Evolutionary conservation across 2,797 vertebrate genomes (phyloP), one percentile per base, ranked within the genome.

Genomic region (Poliocrania exsul): DNA sequence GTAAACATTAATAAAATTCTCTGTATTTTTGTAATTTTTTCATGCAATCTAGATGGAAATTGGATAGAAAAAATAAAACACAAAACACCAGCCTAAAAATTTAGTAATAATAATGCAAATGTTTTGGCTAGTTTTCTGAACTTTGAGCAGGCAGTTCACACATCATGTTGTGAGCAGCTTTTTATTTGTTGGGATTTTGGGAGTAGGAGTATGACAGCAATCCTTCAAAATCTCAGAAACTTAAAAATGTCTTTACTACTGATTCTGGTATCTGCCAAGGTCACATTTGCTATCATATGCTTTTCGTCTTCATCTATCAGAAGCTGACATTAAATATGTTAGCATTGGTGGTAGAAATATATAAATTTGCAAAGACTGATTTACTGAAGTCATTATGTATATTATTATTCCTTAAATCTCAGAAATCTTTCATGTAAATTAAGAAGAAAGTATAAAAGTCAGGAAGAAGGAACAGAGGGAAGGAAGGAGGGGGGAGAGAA

Each of bases 281-380:
- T 8, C 26, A 31, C n/a, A 61, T 7, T 6, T 38, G 9, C 12
- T 49, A 15, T 42, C 2, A 2, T 28, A 13, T 2, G 1, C 7
- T 54, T 19, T 81, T 49, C 67, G 13, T 54, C 33, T 61, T 8
- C 6, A 25, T 37, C 24, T 83, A 5, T 62, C 23, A 58, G 75
- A 81, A 50, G 3, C 9, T 86, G 33, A n/a, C 67, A 49, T 24
- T n/a, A 64, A 42, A 3, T 1, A 0, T 60, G n/a, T 58, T 40
- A 74, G 2, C 5, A n/a, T 28, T 64, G 31, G 6, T 38, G 31
- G 51, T 51, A 54, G 21, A n/a, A 57, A 50, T 31, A 37, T 4
- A 20, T 2, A 5, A 24, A 4, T 77, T 75, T 85, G 38, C 17
- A 61, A 79, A 58, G 10, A 35, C 46, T 51, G 19, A 47, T 57